Evolutionary conservation across 1,140 invertebrate genomes (phyloP).

Genomic region (Andricus grossulariae): DNA sequence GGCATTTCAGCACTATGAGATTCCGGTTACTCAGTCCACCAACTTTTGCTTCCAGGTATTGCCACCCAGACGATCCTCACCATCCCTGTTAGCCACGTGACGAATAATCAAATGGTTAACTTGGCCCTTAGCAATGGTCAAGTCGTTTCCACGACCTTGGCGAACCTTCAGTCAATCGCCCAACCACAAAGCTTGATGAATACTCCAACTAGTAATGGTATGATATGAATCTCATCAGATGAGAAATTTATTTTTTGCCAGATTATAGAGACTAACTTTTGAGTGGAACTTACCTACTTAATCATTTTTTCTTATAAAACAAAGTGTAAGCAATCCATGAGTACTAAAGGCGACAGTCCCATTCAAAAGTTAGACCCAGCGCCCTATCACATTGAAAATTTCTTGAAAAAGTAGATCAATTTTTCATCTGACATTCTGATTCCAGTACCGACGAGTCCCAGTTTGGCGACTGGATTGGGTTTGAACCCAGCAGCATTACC

Average conservation of each 20-base stretch:
- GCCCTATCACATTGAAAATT: constrained; percentile 32
- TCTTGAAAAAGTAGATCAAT: constrained; percentile 12
- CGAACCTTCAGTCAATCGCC: constrained; percentile 87
- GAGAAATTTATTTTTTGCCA: no score
- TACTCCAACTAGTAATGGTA: constrained; percentile 77
- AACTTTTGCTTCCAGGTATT: constrained; percentile 81
- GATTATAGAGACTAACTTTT: no score
- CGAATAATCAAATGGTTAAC: constrained; percentile 89
- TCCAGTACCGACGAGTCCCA: constrained; percentile 75
- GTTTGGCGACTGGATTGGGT: constrained; percentile 71
- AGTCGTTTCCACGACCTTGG: constrained; percentile 89
- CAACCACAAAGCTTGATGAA: constrained; percentile 81
- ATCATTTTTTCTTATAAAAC: constrained; percentile 16
- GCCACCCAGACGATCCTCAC: constrained; percentile 95
- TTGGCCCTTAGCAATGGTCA: constrained; percentile 87
- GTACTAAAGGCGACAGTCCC: no score
- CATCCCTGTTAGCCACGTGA: constrained; percentile 91
- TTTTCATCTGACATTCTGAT: constrained; percentile 34
- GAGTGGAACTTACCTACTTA: no score
- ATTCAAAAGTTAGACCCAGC: no score
- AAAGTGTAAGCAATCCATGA: no score
- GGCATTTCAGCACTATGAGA: constrained; percentile 23
- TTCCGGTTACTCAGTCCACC: constrained; percentile 12
- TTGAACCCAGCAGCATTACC: constrained; percentile 81
- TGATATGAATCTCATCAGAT: constrained; percentile 35